Percentiles rank a stretch among this genome's conserved stretches.
Conservation (phyloP, 2,888 invertebrate genomes). For the Polydrusus tereticollis region DNA sequence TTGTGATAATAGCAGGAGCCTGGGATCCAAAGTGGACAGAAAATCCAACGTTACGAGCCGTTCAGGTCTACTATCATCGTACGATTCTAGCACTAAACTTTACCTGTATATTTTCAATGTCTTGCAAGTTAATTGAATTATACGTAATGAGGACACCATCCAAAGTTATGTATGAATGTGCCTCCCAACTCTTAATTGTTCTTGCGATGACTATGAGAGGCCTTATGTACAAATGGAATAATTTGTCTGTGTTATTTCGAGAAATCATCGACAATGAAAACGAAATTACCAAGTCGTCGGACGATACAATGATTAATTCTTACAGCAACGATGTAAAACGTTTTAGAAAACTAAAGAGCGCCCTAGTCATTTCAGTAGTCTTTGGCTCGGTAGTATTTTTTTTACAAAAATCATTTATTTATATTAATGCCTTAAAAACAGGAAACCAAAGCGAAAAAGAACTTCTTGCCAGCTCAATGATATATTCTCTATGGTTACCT, state of each 20-base stretch:
- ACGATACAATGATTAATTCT: neutral
- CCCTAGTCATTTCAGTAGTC: neutral
- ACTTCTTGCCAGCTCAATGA: neutral
- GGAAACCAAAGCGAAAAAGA: neutral
- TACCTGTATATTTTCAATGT: neutral
- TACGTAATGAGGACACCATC: neutral
- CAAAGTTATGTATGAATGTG: neutral
- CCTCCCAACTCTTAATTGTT: neutral
- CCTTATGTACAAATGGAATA: neutral
- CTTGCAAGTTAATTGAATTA: neutral
- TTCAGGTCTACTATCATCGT: neutral
- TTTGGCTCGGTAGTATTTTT: neutral
- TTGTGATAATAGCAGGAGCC: neutral
- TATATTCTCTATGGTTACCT: neutral
- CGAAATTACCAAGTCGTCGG: neutral
- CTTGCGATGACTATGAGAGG: neutral
- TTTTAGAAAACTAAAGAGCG: neutral
- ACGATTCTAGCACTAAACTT: neutral
- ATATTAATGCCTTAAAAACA: neutral
- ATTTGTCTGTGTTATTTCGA: neutral
- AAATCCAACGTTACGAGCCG: neutral
- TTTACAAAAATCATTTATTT: neutral
- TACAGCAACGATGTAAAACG: neutral
- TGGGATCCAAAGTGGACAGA: neutral
- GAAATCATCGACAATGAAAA: neutral